Evolutionary conservation across 2,797 vertebrate species (phyloP).

Genomic region (Halcyon leucocephala): DNA sequence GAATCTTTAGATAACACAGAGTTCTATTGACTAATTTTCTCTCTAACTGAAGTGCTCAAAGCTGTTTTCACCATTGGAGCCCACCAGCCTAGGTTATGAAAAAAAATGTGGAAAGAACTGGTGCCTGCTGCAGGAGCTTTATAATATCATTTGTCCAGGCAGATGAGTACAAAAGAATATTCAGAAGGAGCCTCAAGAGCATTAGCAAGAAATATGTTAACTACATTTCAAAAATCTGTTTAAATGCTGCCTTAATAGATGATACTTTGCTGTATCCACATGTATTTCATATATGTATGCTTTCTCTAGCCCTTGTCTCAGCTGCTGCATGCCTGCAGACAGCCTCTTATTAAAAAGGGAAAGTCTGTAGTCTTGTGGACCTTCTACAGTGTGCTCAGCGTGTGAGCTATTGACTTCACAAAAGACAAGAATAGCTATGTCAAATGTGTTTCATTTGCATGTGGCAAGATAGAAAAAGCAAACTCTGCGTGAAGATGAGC

Average conservation of each 20-base stretch:
- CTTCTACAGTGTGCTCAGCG: not conserved
- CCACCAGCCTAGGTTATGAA: not conserved
- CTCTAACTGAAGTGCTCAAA: not conserved
- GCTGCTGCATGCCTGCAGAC: not conserved
- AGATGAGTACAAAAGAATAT: conserved; percentile 9
- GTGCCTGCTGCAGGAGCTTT: not conserved
- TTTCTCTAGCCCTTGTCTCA: not conserved
- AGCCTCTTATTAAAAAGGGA: conserved; percentile 15
- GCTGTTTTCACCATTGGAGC: not conserved
- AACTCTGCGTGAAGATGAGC: conserved; percentile 33
- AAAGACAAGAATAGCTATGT: conserved; percentile 16
- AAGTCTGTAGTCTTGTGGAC: not conserved
- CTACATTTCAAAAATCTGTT: not conserved
- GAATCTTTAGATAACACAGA: not conserved
- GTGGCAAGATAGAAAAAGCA: conserved; percentile 43
- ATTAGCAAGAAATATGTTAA: not conserved
- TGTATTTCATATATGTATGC: not conserved
- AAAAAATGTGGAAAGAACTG: not conserved
- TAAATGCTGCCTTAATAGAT: not conserved
- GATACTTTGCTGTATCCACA: not conserved
- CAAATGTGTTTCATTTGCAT: conserved; percentile 27
- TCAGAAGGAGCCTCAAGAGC: not conserved
- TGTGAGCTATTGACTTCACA: conserved; percentile 5
- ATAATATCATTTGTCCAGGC: not conserved
- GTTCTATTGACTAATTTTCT: not conserved